These are phyloP conservation scores for Eledona agricola DNA, from an alignment of 2,888 invertebrate species.

Conservation along the genomic window DNA sequence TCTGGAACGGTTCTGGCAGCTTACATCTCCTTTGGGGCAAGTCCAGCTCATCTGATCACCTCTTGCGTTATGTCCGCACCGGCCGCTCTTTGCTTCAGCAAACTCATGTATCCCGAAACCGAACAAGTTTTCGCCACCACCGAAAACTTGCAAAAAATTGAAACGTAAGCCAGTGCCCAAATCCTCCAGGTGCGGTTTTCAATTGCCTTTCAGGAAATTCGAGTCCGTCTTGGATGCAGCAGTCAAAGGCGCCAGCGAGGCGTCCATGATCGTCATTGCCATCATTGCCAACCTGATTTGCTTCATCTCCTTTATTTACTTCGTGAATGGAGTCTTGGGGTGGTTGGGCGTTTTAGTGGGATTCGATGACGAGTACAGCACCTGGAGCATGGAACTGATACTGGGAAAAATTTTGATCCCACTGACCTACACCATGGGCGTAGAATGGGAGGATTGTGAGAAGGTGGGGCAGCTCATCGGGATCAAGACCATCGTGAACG, in stretches of 20 bases:
- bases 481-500: conserved; percentile 89
- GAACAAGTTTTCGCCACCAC: conserved; percentile 79
- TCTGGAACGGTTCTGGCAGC: conserved; percentile 93
- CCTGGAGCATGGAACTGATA: conserved; percentile 76
- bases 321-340: conserved; percentile 80
- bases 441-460: conserved; percentile 77
- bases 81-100: conserved; percentile 88
- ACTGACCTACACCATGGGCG: conserved; percentile 87
- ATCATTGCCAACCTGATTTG: conserved; percentile 93
- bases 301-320: conserved; percentile 87
- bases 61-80: conserved; percentile 98
- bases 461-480: conserved; percentile 85
- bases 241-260: conserved; percentile 85
- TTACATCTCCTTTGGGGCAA: conserved; percentile 89
- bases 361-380: conserved; percentile 55
- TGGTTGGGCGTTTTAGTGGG: conserved; percentile 74
- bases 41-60: conserved; percentile 87
- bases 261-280: conserved; percentile 81
- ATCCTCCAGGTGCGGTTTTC: neutral
- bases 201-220: conserved; percentile 76
- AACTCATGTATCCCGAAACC: conserved; percentile 92
- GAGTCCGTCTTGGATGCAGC: conserved; percentile 90
- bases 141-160: conserved; percentile 76
- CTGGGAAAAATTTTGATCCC: conserved; percentile 92
- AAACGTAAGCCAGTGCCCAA: conserved; percentile 72